Evolutionary conservation across 2,797 vertebrate genomes (phyloP), one percentile per base, ranked within the genome.

Genomic region (Heterohyrax brucei): DNA sequence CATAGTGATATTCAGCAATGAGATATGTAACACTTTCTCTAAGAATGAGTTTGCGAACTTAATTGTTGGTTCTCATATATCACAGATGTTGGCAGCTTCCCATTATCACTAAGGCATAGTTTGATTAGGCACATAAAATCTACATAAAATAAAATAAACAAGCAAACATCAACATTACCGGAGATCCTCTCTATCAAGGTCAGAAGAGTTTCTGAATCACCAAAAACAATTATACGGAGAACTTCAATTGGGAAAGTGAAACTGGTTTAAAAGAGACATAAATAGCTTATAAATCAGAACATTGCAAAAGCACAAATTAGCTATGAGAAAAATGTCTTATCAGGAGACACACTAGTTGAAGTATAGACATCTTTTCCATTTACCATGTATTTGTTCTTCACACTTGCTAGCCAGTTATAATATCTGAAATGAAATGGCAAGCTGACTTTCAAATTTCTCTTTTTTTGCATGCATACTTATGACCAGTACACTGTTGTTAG

Each of bases 301-400:
- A 80, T 28, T 93, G 68, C 62, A 84, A 59, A 88, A 66, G 46
- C 10, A 39, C 39, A 72, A 61, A 80, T 64, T 28, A 75, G 33
- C 18, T 53, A 10, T 64, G 75, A 62, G 33, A 64, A 93, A 76
- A 50, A 83, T 77, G 14, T 61, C 5, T 24, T 30, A 64, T 44
- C n/a, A 76, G 30, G 33, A 87, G 26, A 88, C 93, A 70, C 64
- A 88, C 10, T 76, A 80, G 50, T 10, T 64, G 73, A 84, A 88
- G 21, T 33, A 44, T 4, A n/a, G 75, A 18, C 7, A 46, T 77
- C 62, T 64, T 83, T 91, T 84, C 78, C 56, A 61, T 50, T 79
- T 77, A 59, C n/a, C 12, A 30, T 84, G 18, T 12, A 84, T 93
- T 94, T 93, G 30, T 94, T 84, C 46, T 21, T 39, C 70, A 53